Evolutionary conservation across 1,140 invertebrate genomes (phyloP).

Genomic region (Drosophila prosaltans): DNA sequence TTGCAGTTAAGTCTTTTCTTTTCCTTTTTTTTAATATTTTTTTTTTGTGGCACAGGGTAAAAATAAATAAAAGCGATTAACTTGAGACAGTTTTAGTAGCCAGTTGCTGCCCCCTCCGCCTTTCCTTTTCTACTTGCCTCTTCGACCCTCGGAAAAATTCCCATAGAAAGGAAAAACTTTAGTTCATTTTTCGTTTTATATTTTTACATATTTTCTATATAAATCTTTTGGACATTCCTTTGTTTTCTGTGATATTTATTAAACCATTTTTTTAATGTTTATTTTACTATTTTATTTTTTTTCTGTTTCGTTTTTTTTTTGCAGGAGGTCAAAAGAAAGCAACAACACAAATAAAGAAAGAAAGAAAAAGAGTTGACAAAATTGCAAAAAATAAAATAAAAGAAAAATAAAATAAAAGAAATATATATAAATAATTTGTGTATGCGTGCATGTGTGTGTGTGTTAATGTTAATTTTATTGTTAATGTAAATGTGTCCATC

Average conservation of each 20-base stretch:
- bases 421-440: conserved; percentile 23
- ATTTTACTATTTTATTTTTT: conserved; percentile 4
- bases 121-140: not conserved
- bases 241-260: conserved; percentile 20
- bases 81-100: conserved; percentile 80
- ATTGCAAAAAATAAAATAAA: conserved; percentile 16
- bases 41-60: conserved; percentile 57
- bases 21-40: conserved; percentile 33
- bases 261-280: no score
- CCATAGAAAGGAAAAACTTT: conserved; percentile 17
- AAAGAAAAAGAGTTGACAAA: conserved; percentile 42
- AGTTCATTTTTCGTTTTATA: not conserved
- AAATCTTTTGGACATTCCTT: conserved; percentile 6
- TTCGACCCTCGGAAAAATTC: not conserved
- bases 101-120: conserved; percentile 32
- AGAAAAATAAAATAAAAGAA: not conserved
- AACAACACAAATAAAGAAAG: not conserved
- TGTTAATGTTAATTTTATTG: conserved; percentile 14
- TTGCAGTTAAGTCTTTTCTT: conserved; percentile 68
- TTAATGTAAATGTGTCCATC: conserved; percentile 19
- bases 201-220: conserved; percentile 9
- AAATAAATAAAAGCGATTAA: conserved; percentile 82
- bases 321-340: conserved; percentile 36
- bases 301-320: conserved; percentile 26
- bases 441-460: conserved; percentile 40